A percentile compares a stretch with the other conserved stretches of the same genome.
Evolutionary conservation across 2,113 vertebrate genomes (phyloP).

Genomic region (Cyphomyrus plagiostoma): DNA sequence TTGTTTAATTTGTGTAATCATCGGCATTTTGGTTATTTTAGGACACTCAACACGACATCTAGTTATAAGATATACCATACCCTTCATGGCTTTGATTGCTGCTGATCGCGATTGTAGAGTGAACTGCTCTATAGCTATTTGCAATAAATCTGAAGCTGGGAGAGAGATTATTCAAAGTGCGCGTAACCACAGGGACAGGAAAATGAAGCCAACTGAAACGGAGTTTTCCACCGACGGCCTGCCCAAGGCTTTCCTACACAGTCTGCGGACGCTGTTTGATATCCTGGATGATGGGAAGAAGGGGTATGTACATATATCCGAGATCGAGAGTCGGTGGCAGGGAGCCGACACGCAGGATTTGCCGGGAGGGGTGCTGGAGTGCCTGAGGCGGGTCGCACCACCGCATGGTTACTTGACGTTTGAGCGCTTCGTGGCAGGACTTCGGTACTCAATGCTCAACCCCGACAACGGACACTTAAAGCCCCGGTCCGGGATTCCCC

Average conservation of each 20-base stretch:
- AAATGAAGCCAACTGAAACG: slow-evolving; percentile 49
- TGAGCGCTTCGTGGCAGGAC: slow-evolving; percentile 82
- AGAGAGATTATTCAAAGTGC: slow-evolving; percentile 30
- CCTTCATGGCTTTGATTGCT: slow-evolving; percentile 57
- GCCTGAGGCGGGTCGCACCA: slow-evolving; percentile 73
- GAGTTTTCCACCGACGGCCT: slow-evolving; percentile 67
- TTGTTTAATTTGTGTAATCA: neutral
- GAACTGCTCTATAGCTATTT: slow-evolving; percentile 39
- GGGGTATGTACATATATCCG: slow-evolving; percentile 82
- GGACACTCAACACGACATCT: neutral
- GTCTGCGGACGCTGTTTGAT: slow-evolving; percentile 85
- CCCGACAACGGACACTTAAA: slow-evolving; percentile 49
- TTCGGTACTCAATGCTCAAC: slow-evolving; percentile 72
- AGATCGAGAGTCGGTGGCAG: slow-evolving; percentile 91
- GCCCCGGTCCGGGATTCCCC: neutral
- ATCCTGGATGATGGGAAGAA: slow-evolving; percentile 81
- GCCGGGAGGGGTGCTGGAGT: slow-evolving; percentile 77
- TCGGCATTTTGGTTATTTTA: neutral
- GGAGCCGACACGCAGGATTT: slow-evolving; percentile 73
- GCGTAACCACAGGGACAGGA: slow-evolving; percentile 19
- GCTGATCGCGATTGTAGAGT: slow-evolving; percentile 46
- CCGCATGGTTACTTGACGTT: slow-evolving; percentile 85
- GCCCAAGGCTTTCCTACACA: slow-evolving; percentile 82
- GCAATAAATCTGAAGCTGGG: slow-evolving; percentile 34
- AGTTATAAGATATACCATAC: neutral